These are phyloP conservation scores for Dinomys branickii DNA, from an alignment of 2,113 vertebrate genomes.

Conservation along the genomic window DNA sequence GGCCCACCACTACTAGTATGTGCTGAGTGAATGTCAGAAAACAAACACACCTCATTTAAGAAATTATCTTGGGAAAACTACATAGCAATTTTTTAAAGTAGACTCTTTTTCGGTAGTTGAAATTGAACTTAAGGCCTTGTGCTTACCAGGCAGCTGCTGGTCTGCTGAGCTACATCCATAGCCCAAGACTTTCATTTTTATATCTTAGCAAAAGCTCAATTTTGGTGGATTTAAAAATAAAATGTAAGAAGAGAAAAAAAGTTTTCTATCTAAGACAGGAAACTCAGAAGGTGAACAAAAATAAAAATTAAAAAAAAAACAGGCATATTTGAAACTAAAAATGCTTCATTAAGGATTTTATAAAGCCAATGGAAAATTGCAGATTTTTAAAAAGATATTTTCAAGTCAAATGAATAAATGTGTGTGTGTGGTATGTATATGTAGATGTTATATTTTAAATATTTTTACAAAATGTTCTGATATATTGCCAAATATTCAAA, in stretches of 20 bases:
- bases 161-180: too few relatives aligned
- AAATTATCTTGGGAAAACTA: neutral
- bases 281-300: neutral
- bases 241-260: neutral
- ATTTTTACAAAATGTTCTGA: neutral
- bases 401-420: conserved; percentile 9
- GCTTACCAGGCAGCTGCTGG: too few relatives aligned
- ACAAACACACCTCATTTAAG: neutral
- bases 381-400: conserved; percentile 3
- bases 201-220: neutral
- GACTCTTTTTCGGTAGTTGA: neutral
- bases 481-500: neutral
- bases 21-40: neutral
- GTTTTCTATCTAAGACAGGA: neutral
- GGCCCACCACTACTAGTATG: neutral
- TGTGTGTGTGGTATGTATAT: neutral
- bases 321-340: conserved; percentile 9
- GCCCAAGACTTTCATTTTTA: neutral
- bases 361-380: neutral
- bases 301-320: neutral
- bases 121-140: too few relatives aligned
- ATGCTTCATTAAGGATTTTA: neutral
- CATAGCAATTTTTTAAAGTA: neutral
- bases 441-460: neutral
- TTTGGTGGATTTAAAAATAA: conserved; percentile 12